Conservation (phyloP, 1,140 invertebrate genomes). For the Thaumetopoea pityocampa region DNA sequence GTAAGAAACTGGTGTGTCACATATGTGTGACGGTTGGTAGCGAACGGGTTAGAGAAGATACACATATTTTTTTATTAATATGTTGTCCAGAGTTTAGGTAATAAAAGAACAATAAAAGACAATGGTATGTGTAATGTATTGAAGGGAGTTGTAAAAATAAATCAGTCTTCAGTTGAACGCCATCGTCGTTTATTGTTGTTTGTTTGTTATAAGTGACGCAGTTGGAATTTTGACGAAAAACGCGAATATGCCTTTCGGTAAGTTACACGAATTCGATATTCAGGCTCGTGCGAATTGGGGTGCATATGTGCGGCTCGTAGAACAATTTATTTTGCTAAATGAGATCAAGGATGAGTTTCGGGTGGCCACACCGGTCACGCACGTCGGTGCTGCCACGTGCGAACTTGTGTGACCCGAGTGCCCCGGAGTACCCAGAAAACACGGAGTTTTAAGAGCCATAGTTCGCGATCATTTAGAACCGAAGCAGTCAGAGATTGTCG, state of each 20-base stretch:
- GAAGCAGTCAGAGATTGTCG: conserved; percentile 1
- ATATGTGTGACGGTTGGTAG: too few species aligned
- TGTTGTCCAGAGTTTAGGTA: too few species aligned
- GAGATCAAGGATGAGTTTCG: conserved; percentile 18
- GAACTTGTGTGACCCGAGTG: conserved; percentile 40
- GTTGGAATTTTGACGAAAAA: too few species aligned
- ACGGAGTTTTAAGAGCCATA: conserved; percentile 20
- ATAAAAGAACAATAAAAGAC: too few species aligned
- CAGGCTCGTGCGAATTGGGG: conserved; percentile 3
- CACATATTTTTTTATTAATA: too few species aligned
- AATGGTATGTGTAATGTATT: too few species aligned
- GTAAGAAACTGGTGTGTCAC: too few species aligned
- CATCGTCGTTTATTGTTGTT: too few species aligned
- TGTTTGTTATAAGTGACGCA: too few species aligned
- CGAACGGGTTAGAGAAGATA: too few species aligned
- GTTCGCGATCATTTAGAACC: conserved; percentile 1
- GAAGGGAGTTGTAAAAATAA: too few species aligned
- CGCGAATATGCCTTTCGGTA: conserved; percentile 1
- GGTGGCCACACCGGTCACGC: conserved; percentile 33
- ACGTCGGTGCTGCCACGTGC: conserved; percentile 33
- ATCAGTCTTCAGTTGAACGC: too few species aligned
- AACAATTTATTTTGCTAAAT: conserved; percentile 2
- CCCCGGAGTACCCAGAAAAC: conserved; percentile 25
- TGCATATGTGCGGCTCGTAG: conserved; percentile 6
- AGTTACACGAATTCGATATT: not conserved